Evolutionary conservation across 2,797 vertebrate genomes (phyloP).

Genomic region (Synaphobranchus kaupii): DNA sequence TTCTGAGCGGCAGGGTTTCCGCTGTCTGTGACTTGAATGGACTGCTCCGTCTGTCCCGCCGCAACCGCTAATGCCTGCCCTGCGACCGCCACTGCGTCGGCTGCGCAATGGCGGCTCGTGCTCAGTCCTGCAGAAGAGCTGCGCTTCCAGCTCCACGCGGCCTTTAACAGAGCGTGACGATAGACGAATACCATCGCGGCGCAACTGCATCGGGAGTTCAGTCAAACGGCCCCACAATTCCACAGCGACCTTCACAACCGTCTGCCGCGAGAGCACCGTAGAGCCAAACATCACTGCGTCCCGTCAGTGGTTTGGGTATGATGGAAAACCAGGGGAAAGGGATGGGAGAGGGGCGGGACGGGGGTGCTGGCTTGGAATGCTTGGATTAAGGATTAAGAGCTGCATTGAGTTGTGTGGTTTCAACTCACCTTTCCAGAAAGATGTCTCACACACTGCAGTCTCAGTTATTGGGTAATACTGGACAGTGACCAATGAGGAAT

Average conservation of each 20-base stretch:
- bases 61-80: neutral
- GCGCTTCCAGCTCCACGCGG: neutral
- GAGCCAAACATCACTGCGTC: neutral
- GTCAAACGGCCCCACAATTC: neutral
- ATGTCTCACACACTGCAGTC: neutral
- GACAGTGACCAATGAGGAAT: neutral
- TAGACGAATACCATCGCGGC: neutral
- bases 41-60: neutral
- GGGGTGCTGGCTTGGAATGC: too few species aligned
- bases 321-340: neutral
- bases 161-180: neutral
- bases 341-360: too few species aligned
- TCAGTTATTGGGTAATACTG: neutral
- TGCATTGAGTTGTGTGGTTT: neutral
- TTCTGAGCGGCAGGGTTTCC: neutral
- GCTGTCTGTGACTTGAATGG: neutral
- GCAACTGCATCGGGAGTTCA: neutral
- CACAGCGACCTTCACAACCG: neutral
- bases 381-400: neutral
- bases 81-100: neutral
- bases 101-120: neutral
- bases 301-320: neutral
- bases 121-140: neutral
- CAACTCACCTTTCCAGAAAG: neutral
- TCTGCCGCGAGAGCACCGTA: neutral